Percentiles rank a stretch among this genome's conserved stretches.
Conservation (phyloP, 64 coral and sea anemone species). For the Trachythela sp. region DNA sequence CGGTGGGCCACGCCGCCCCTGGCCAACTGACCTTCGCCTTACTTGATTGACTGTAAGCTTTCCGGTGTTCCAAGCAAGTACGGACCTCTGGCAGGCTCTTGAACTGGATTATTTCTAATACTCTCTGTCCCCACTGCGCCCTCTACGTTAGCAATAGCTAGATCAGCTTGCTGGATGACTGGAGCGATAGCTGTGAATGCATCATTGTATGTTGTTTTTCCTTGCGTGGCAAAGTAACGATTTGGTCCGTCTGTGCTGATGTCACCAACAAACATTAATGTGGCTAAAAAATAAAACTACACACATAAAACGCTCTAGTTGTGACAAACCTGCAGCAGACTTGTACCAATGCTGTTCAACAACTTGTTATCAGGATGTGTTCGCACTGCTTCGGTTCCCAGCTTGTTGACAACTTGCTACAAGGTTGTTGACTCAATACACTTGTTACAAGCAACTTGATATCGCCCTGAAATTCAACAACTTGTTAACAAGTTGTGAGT, state of each 20-base stretch:
- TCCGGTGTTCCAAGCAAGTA: conserved; percentile 6
- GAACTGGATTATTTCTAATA: conserved; percentile 1
- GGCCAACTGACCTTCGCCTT: conserved; percentile 7
- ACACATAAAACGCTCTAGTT: too few relatives aligned
- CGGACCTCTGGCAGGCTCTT: not conserved
- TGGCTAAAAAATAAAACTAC: not conserved
- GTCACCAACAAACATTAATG: conserved; percentile 72
- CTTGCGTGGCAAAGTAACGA: conserved; percentile 31
- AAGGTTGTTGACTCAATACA: too few relatives aligned
- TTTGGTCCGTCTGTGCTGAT: conserved; percentile 46
- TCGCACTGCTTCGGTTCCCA: too few relatives aligned
- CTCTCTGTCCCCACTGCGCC: conserved; percentile 52
- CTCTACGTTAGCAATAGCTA: conserved; percentile 71
- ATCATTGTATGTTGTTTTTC: conserved; percentile 56
- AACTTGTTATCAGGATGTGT: too few relatives aligned
- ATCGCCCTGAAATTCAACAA: too few relatives aligned
- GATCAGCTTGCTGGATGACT: conserved; percentile 48
- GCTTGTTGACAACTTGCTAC: too few relatives aligned
- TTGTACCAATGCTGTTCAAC: too few relatives aligned
- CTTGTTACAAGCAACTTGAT: too few relatives aligned
- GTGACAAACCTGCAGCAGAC: too few relatives aligned
- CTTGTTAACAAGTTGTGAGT: too few relatives aligned
- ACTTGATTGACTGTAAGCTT: not conserved
- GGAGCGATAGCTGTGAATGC: conserved; percentile 44
- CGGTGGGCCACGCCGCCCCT: too few relatives aligned